Conservation (phyloP, 2,113 vertebrate genomes). For the Felis chaus region DNA sequence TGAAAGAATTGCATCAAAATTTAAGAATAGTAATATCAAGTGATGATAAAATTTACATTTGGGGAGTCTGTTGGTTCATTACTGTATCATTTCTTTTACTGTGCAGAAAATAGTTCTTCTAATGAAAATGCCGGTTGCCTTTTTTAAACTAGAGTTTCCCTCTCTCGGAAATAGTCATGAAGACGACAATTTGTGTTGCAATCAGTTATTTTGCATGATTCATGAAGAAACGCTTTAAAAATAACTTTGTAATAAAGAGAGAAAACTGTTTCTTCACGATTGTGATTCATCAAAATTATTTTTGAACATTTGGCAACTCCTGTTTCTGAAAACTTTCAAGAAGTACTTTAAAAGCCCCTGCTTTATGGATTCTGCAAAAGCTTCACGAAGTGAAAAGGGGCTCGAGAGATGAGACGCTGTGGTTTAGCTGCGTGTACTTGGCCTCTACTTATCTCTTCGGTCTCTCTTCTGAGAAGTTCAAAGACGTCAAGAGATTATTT, state of each 20-base stretch:
- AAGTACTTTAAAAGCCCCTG: constrained; percentile 62
- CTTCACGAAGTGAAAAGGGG: constrained; percentile 34
- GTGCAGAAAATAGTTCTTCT: constrained; percentile 77
- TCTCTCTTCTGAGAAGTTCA: constrained; percentile 32
- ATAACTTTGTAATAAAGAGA: constrained; percentile 79
- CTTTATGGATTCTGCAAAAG: constrained; percentile 39
- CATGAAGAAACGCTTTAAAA: constrained; percentile 84
- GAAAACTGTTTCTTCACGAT: constrained; percentile 73
- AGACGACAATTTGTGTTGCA: constrained; percentile 75
- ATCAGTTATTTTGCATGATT: constrained; percentile 83
- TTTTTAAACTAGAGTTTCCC: constrained; percentile 64
- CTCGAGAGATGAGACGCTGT: neutral
- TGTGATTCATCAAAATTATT: constrained; percentile 79
- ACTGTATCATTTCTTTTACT: constrained; percentile 59
- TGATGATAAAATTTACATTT: constrained; percentile 55
- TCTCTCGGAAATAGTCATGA: constrained; percentile 63
- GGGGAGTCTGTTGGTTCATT: constrained; percentile 56
- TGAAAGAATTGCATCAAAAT: constrained; percentile 85
- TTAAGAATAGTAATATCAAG: constrained; percentile 29
- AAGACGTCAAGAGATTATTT: constrained; percentile 18
- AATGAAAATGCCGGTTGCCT: constrained; percentile 66
- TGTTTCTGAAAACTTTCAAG: constrained; percentile 66
- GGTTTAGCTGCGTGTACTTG: neutral
- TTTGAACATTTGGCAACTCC: constrained; percentile 77
- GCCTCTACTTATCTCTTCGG: neutral